Percentiles rank a stretch among this genome's conserved stretches.
Evolutionary conservation across 1,140 invertebrate species (phyloP).

Genomic region (Drosophila paulistorum): DNA sequence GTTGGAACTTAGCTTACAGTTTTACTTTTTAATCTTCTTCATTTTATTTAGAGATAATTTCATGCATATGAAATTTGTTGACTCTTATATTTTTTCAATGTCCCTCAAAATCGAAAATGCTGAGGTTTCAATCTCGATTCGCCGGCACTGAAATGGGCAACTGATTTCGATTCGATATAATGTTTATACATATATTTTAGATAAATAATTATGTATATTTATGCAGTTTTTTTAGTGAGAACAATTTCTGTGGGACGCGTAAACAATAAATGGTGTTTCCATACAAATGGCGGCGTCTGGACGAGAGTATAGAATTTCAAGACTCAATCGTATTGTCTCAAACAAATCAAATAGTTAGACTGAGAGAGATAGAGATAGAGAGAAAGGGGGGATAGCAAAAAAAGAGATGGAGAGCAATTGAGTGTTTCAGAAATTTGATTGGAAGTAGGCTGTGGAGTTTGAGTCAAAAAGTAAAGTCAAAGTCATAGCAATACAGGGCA

Average conservation of each 20-base stretch:
- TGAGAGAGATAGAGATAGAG: neutral
- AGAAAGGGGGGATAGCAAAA: no score
- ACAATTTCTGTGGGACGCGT: conserved; percentile 4
- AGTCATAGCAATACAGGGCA: neutral
- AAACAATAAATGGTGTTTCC: conserved; percentile 1
- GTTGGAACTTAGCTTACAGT: no score
- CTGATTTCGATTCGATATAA: no score
- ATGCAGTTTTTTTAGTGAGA: conserved; percentile 1
- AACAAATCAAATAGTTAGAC: no score
- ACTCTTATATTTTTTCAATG: no score
- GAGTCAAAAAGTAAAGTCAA: neutral
- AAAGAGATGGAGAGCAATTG: no score
- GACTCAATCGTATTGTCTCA: neutral
- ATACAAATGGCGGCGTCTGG: conserved; percentile 13
- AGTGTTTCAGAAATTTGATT: neutral
- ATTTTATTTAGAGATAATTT: no score
- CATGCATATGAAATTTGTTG: no score
- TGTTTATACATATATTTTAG: neutral
- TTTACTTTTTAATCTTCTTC: no score
- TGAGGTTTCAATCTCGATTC: no score
- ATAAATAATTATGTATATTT: conserved; percentile 10
- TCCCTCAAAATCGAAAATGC: no score
- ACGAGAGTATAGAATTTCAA: conserved; percentile 12
- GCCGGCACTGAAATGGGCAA: no score
- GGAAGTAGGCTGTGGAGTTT: neutral